A percentile compares a stretch with the other conserved stretches of the same genome.
These are phyloP conservation scores for Drosophila kambysellisi DNA, from an alignment of 2,888 invertebrate species.

Conservation along the genomic window DNA sequence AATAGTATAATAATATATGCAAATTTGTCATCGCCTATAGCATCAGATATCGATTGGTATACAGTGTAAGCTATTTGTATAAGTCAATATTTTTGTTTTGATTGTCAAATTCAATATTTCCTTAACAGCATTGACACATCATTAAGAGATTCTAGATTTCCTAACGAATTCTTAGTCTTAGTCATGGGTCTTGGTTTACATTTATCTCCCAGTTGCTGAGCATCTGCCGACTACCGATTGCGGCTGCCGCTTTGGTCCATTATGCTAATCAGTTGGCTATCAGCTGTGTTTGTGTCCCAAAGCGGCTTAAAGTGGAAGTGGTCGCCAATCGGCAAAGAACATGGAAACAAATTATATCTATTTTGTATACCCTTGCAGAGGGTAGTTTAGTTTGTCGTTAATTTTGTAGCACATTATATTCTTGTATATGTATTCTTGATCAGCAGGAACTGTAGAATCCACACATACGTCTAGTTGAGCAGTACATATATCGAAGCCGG, in stretches of 20 bases:
- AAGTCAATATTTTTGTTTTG: conserved; percentile 51
- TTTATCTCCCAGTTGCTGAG: conserved; percentile 28
- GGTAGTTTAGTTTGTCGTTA: not conserved
- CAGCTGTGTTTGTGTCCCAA: conserved; percentile 30
- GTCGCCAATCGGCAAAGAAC: conserved; percentile 50
- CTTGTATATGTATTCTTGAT: not conserved
- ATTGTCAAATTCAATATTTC: conserved; percentile 58
- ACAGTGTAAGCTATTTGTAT: conserved; percentile 43
- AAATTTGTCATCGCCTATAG: conserved; percentile 18
- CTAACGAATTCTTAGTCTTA: conserved; percentile 32
- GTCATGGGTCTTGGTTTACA: conserved; percentile 32
- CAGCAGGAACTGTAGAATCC: not conserved
- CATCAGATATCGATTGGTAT: conserved; percentile 18
- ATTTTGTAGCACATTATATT: not conserved
- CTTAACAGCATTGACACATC: conserved; percentile 68
- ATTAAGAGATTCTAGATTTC: conserved; percentile 65
- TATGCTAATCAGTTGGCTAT: conserved; percentile 61
- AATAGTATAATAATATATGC: conserved; percentile 7
- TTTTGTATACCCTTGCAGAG: not conserved
- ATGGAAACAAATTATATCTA: conserved; percentile 65
- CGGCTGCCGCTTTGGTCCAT: conserved; percentile 52
- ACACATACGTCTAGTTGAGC: not conserved
- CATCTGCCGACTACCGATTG: conserved; percentile 36
- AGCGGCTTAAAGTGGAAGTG: conserved; percentile 52
- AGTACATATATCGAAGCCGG: not conserved